phyloP scores from a whole-genome alignment of 2,797 vertebrate species.

The Silurus lanzhouensis region DNA sequence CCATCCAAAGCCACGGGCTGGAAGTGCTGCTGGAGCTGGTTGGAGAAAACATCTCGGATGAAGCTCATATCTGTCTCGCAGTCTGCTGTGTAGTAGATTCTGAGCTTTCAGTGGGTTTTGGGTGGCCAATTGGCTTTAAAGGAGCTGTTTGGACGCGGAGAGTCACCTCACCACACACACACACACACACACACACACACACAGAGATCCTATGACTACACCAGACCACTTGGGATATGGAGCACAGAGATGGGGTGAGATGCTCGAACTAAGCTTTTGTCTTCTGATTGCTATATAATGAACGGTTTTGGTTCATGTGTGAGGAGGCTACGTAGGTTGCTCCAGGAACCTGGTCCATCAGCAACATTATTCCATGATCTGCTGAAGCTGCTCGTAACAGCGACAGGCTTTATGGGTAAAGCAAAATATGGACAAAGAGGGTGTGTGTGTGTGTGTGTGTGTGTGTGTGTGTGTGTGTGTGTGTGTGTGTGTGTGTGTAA shows the following conservation, averaged over 20 bases:
- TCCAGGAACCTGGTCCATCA: not conserved
- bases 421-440: constrained; percentile 3
- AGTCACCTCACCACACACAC: not conserved
- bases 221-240: constrained; percentile 35
- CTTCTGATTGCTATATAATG: no score
- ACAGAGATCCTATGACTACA: not conserved
- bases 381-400: constrained; percentile 2
- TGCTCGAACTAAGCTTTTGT: constrained; percentile 1
- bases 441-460: not conserved
- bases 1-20: constrained; percentile 17
- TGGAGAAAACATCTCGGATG: not conserved
- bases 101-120: not conserved
- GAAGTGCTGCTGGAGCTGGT: constrained; percentile 3
- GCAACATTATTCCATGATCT: not conserved
- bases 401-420: constrained; percentile 26
- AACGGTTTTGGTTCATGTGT: no score
- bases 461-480: not conserved
- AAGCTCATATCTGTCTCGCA: not conserved
- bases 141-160: not conserved
- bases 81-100: not conserved
- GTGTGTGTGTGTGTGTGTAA: not conserved
- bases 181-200: no score
- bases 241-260: constrained; percentile 54
- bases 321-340: no score
- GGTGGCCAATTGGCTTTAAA: not conserved